These are phyloP conservation scores for Petrolisthes cinctipes DNA, from an alignment of 2,888 invertebrate species.

Conservation along the genomic window DNA sequence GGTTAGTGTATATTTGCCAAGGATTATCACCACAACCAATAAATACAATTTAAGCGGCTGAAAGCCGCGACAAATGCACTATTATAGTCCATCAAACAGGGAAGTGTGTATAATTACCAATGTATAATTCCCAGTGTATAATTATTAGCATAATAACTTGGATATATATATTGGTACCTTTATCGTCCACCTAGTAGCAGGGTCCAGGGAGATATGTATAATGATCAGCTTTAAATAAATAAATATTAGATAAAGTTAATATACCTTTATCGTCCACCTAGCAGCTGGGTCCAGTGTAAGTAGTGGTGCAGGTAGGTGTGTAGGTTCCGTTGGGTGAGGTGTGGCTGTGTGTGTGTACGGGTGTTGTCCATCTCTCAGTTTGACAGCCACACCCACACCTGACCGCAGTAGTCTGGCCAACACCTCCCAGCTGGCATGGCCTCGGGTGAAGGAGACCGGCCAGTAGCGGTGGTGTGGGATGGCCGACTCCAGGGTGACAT, in stretches of 20 bases:
- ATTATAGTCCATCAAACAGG: too few relatives aligned
- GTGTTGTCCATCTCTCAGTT: neutral
- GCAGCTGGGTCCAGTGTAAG: neutral
- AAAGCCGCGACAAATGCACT: too few relatives aligned
- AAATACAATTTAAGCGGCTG: too few relatives aligned
- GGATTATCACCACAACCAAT: too few relatives aligned
- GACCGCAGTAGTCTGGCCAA: neutral
- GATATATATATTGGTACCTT: neutral
- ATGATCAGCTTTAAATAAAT: neutral
- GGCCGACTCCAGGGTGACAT: neutral
- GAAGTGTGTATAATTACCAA: too few relatives aligned
- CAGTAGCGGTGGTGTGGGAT: neutral
- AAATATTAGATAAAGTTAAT: neutral
- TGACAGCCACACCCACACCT: neutral
- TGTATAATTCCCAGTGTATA: too few relatives aligned
- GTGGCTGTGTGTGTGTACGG: neutral
- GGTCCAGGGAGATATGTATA: neutral
- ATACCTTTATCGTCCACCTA: neutral
- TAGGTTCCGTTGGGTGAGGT: neutral
- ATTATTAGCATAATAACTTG: too few relatives aligned
- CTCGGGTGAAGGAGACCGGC: neutral
- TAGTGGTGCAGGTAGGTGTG: neutral
- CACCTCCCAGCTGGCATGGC: neutral
- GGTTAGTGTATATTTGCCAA: too few relatives aligned
- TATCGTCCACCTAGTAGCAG: too few relatives aligned